Conservation (phyloP, 1,140 invertebrate genomes). For the Coptotermes formosanus region DNA sequence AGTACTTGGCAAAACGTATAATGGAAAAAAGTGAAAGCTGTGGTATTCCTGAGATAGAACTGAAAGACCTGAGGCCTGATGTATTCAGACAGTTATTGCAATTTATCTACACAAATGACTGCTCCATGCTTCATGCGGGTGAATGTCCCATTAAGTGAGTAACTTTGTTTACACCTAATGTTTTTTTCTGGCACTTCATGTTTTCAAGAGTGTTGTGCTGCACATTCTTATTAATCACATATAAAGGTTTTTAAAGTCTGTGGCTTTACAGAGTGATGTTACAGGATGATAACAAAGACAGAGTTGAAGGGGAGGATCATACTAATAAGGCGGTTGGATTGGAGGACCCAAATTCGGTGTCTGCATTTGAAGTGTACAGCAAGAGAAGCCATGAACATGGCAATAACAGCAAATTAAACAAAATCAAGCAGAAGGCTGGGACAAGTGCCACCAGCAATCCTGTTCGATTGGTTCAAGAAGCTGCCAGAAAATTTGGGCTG, state of each 20-base stretch:
- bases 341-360: constrained; percentile 43
- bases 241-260: no score
- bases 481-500: constrained; percentile 50
- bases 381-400: not conserved
- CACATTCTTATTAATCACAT: no score
- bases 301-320: not conserved
- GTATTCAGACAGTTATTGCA: constrained; percentile 64
- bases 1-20: constrained; percentile 51
- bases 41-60: constrained; percentile 18
- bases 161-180: no score
- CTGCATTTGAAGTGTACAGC: constrained; percentile 55
- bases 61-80: constrained; percentile 54
- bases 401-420: constrained; percentile 31
- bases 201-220: no score
- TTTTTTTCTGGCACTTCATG: no score
- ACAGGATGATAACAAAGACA: not conserved
- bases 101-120: constrained; percentile 66
- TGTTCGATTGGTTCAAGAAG: constrained; percentile 57
- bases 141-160: constrained; percentile 20
- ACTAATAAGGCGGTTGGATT: not conserved
- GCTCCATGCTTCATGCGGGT: constrained; percentile 46
- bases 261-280: not conserved
- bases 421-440: not conserved
- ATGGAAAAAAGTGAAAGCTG: constrained; percentile 35
- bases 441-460: constrained; percentile 47